These are phyloP conservation scores for Neodontobutis hainanensis DNA, from an alignment of 2,113 vertebrate genomes.

Conservation along the genomic window DNA sequence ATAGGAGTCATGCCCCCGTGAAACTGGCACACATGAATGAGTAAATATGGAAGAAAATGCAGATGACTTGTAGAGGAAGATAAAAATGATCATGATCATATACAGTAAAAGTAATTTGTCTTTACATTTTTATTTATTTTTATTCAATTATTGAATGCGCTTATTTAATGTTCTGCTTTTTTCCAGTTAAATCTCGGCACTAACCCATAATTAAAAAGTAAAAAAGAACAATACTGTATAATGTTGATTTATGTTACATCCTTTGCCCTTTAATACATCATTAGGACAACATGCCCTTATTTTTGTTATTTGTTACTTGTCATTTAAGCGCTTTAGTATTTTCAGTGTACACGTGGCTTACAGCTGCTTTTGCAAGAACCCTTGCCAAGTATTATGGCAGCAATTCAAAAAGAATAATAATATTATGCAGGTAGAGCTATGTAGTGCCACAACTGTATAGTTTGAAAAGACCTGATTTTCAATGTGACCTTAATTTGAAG, in stretches of 20 bases:
- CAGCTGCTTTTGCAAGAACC: slow-evolving; percentile 46
- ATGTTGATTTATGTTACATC: slow-evolving; percentile 1
- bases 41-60: slow-evolving; percentile 21
- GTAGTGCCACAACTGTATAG: too few relatives aligned
- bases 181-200: too few relatives aligned
- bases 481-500: too few relatives aligned
- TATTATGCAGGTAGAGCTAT: slow-evolving; percentile 26
- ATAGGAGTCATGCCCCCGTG: slow-evolving; percentile 37
- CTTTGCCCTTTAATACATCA: not conserved
- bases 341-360: slow-evolving; percentile 38
- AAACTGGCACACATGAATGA: slow-evolving; percentile 39
- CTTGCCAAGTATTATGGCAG: slow-evolving; percentile 62
- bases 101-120: slow-evolving; percentile 44
- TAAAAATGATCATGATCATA: slow-evolving; percentile 29
- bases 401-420: slow-evolving; percentile 66
- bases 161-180: too few relatives aligned
- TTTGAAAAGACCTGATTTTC: too few relatives aligned
- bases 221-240: slow-evolving; percentile 6
- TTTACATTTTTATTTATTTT: slow-evolving; percentile 18
- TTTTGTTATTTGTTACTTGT: too few relatives aligned
- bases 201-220: not conserved
- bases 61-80: not conserved
- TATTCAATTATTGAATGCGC: too few relatives aligned
- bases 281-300: too few relatives aligned
- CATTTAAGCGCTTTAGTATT: not conserved